Evolutionary conservation across 1,140 invertebrate genomes (phyloP).

Genomic region (Eriocheir sinensis): DNA sequence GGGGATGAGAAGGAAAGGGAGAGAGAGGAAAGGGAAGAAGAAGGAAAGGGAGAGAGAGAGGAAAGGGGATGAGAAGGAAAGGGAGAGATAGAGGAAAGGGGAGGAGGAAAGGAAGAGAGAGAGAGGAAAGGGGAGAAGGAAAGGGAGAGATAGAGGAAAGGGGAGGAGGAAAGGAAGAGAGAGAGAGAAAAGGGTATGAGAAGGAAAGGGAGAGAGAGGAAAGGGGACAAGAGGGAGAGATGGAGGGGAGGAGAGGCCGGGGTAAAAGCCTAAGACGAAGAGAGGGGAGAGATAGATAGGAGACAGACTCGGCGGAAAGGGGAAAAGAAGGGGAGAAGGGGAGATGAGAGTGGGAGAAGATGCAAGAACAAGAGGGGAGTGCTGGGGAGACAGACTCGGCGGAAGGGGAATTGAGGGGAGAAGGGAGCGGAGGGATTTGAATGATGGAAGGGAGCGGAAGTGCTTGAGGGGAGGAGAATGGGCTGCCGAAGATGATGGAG

Average conservation of each 20-base stretch:
- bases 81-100: neutral
- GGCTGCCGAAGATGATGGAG: too few relatives aligned
- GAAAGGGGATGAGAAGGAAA: neutral
- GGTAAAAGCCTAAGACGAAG: neutral
- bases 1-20: slow-evolving; percentile 60
- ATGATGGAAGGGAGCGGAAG: too few relatives aligned
- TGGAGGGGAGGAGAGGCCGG: neutral
- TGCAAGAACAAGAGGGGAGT: too few relatives aligned
- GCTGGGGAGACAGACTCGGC: too few relatives aligned
- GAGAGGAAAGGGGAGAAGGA: slow-evolving; percentile 37
- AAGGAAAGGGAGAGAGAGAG: slow-evolving; percentile 27
- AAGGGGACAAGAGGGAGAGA: neutral
- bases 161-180: neutral
- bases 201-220: neutral
- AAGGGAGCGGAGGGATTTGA: too few relatives aligned
- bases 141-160: slow-evolving; percentile 51
- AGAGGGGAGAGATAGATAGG: neutral
- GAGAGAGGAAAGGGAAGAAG: slow-evolving; percentile 35
- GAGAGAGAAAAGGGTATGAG: slow-evolving; percentile 1
- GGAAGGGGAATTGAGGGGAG: too few relatives aligned
- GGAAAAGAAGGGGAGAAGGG: too few relatives aligned
- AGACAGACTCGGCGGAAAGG: neutral
- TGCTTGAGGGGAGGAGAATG: too few relatives aligned
- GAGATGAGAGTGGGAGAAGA: too few relatives aligned
- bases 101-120: neutral